Conservation (phyloP, 2,113 vertebrate genomes). For the Accipiter virgatus region DNA sequence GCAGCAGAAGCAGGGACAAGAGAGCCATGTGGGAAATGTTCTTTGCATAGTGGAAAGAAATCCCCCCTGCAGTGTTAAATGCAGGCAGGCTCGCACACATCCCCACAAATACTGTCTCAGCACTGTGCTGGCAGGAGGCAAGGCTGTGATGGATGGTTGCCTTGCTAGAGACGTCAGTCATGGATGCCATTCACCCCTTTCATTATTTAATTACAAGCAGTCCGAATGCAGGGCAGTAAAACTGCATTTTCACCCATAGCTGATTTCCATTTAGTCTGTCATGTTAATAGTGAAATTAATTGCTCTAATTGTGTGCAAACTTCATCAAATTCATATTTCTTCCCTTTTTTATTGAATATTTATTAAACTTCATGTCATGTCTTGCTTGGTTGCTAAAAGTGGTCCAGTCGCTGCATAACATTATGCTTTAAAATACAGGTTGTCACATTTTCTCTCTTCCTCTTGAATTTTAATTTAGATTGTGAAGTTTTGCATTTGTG, state of each 20-base stretch:
- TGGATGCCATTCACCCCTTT: background rate
- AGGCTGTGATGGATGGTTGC: slow-evolving; percentile 42
- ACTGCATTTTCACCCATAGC: slow-evolving; percentile 76
- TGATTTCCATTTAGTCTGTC: slow-evolving; percentile 78
- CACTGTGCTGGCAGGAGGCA: background rate
- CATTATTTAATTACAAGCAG: slow-evolving; percentile 62
- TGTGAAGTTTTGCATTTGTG: slow-evolving; percentile 24
- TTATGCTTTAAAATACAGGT: slow-evolving; percentile 29
- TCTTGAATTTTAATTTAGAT: slow-evolving; percentile 53
- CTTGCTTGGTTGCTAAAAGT: slow-evolving; percentile 65
- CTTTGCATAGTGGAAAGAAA: background rate
- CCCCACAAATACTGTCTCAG: background rate
- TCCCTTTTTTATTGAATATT: slow-evolving; percentile 80
- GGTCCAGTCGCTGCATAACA: slow-evolving; percentile 54
- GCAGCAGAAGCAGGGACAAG: background rate
- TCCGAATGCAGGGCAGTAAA: slow-evolving; percentile 56
- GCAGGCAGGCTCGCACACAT: background rate
- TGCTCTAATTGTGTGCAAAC: slow-evolving; percentile 82
- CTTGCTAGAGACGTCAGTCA: background rate
- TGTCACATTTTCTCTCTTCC: slow-evolving; percentile 7
- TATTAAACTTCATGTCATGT: slow-evolving; percentile 78
- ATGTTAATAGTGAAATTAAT: slow-evolving; percentile 87
- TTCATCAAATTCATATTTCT: slow-evolving; percentile 81
- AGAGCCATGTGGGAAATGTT: background rate
- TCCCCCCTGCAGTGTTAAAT: background rate